A percentile compares a stretch with the other conserved stretches of the same genome.
Evolutionary conservation across 2,888 invertebrate species (phyloP).

Genomic region (Tortrix viridana): DNA sequence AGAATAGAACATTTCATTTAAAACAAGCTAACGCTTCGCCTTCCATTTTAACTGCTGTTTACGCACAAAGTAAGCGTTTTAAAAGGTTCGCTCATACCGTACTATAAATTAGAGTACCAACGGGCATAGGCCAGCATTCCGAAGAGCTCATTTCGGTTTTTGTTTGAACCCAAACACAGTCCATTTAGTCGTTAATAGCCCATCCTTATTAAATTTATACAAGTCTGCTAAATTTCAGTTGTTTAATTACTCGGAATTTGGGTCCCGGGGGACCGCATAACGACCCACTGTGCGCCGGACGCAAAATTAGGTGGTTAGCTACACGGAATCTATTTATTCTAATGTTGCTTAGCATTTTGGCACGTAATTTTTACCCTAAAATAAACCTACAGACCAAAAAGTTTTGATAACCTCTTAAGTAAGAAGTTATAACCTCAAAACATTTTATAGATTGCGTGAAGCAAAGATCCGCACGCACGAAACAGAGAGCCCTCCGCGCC

Average conservation of each 20-base stretch:
- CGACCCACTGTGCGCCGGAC: slow-evolving; percentile 59
- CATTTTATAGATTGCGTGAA: slow-evolving; percentile 10
- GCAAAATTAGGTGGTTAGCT: slow-evolving; percentile 66
- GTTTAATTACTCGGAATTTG: slow-evolving; percentile 80
- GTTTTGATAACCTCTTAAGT: no score
- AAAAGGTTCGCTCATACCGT: slow-evolving; percentile 31
- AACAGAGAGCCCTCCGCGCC: slow-evolving; percentile 47
- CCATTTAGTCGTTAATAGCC: slow-evolving; percentile 75
- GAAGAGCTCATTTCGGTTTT: slow-evolving; percentile 75
- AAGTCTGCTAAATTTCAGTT: slow-evolving; percentile 79
- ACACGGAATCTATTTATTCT: slow-evolving; percentile 47
- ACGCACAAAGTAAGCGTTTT: slow-evolving; percentile 36
- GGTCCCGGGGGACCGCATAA: slow-evolving; percentile 71
- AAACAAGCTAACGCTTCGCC: slow-evolving; percentile 17
- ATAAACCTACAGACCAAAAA: no score
- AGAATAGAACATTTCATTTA: slow-evolving; percentile 13
- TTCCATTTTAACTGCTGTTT: slow-evolving; percentile 29
- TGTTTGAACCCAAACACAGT: slow-evolving; percentile 76
- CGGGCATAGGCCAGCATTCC: slow-evolving; percentile 44
- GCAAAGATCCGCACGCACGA: slow-evolving; percentile 41
- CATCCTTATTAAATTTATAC: slow-evolving; percentile 82
- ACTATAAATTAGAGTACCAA: slow-evolving; percentile 35
- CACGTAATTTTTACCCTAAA: background rate
- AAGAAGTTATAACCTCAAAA: slow-evolving; percentile 9
- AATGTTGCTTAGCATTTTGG: slow-evolving; percentile 19